A percentile compares a stretch with the other conserved stretches of the same genome.
Conservation (phyloP, 1,140 invertebrate genomes). For the Melitaea cinxia region DNA sequence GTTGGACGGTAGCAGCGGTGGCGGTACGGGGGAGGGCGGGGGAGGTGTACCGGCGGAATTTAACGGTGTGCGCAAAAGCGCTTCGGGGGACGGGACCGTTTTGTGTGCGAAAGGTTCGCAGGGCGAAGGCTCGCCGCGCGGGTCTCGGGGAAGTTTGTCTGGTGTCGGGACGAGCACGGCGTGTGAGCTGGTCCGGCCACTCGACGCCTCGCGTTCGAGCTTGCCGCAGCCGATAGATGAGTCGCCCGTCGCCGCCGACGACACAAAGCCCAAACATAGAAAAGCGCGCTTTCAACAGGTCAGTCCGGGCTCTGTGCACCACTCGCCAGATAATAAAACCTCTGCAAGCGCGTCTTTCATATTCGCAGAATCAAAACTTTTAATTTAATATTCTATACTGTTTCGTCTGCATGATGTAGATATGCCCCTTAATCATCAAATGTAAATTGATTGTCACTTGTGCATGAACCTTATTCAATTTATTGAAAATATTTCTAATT, state of each 20-base stretch:
- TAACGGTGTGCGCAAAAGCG: constrained; percentile 87
- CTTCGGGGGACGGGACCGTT: constrained; percentile 88
- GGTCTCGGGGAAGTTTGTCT: constrained; percentile 64
- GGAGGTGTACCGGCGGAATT: constrained; percentile 52
- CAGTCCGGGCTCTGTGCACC: constrained; percentile 39
- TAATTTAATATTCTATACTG: neutral
- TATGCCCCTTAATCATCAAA: neutral
- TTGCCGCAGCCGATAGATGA: constrained; percentile 54
- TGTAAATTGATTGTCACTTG: neutral
- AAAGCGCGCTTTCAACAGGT: constrained; percentile 94
- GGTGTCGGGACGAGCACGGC: constrained; percentile 43
- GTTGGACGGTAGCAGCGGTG: constrained; percentile 85
- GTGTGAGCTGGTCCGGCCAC: constrained; percentile 29
- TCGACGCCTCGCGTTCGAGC: constrained; percentile 57
- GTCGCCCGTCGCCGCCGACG: constrained; percentile 50
- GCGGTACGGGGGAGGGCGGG: constrained; percentile 79
- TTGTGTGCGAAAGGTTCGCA: constrained; percentile 80
- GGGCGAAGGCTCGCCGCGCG: constrained; percentile 67
- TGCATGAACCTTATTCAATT: neutral
- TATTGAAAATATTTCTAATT: neutral
- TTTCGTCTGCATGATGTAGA: constrained; percentile 14
- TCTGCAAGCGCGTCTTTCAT: constrained; percentile 19
- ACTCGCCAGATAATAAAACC: neutral
- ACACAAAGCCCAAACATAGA: constrained; percentile 87
- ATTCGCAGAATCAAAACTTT: neutral